Base-by-base conservation (phyloP, 2,888 invertebrate species). In the Rotaria macrura region DNA sequence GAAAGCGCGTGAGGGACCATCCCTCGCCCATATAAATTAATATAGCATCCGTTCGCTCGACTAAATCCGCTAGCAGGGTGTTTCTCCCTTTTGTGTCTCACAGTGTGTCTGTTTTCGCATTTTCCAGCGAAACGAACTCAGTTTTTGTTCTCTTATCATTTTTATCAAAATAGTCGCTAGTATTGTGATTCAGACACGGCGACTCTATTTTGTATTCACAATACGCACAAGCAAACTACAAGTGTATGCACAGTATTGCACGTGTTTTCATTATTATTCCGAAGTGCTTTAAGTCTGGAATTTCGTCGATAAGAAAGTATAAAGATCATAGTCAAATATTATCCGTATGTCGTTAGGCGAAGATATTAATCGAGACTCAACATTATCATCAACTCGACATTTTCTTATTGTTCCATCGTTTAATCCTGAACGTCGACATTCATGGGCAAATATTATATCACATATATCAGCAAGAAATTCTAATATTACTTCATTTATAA, bases 381-480 rank as follows among this genome's bases (percentile, higher is more conserved):
- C 65, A 20, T 38, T 34, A 17, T 17, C 17, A 54, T 54, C 25
- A 9, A 54, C 2, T 34, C 65, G 65, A 14, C 29, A 34, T 29
- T 79, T 79, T n/a, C 79, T 79, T 43, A 43, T 79, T 40, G 79
- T 79, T 43, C 79, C 79, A 79, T 79, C 43, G 17, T 79, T 79
- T 79, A 79, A 79, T 79, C 79, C 79, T 79, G 79, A 79, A 43
- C 40, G 79, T 43, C 79, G 79, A 25, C 79, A 79, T 79, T 79
- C 79, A 79, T 79, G 40, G 43, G 79, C 43, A 43, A 79, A 43
- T 43, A n/a, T 79, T 79, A 10, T 65, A 23, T 29, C 65, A 65
- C 34, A 65, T 65, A 17, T 29, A 65, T 65, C 65, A 17, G 17
- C 9, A 34, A 29, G 34, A 29, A 34, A 65, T 65, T 29, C 65